A percentile compares a stretch with the other conserved stretches of the same genome.
Evolutionary conservation across 2,113 vertebrate species (phyloP).

Genomic region (Cottus gobio): DNA sequence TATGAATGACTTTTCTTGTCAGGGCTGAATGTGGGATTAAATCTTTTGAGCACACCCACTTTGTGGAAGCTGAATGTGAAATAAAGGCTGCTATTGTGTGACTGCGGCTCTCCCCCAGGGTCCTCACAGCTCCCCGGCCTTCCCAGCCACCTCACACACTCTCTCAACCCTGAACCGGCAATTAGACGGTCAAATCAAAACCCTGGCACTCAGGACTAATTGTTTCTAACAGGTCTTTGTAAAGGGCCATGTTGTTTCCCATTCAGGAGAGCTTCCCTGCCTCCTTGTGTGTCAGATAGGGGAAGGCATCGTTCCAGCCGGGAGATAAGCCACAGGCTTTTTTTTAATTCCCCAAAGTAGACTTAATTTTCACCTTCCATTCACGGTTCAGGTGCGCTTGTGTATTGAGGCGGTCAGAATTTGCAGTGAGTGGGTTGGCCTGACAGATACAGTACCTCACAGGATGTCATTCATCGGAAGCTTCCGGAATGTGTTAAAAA

Average conservation of each 20-base stretch:
- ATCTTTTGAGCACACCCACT: slow-evolving; percentile 79
- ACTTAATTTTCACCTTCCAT: slow-evolving; percentile 78
- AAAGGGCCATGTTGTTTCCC: slow-evolving; percentile 73
- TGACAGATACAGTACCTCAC: slow-evolving; percentile 70
- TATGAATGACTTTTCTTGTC: slow-evolving; percentile 79
- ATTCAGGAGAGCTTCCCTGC: slow-evolving; percentile 70
- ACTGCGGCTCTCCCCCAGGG: slow-evolving; percentile 52
- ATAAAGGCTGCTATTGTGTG: slow-evolving; percentile 82
- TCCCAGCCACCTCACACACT: slow-evolving; percentile 68
- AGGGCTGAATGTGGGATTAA: slow-evolving; percentile 82
- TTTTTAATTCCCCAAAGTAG: slow-evolving; percentile 72
- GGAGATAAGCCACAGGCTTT: slow-evolving; percentile 75
- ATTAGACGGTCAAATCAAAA: slow-evolving; percentile 77
- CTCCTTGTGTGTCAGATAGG: slow-evolving; percentile 77
- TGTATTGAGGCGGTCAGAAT: slow-evolving; percentile 73
- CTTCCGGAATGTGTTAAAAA: slow-evolving; percentile 63
- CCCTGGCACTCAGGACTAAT: slow-evolving; percentile 73
- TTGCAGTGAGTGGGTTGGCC: slow-evolving; percentile 60
- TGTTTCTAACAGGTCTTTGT: slow-evolving; percentile 80
- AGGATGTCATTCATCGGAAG: slow-evolving; percentile 70
- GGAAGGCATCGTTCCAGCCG: slow-evolving; percentile 72
- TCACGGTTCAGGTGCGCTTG: slow-evolving; percentile 77
- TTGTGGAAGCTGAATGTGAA: slow-evolving; percentile 80
- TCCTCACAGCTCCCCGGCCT: slow-evolving; percentile 45
- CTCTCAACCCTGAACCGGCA: slow-evolving; percentile 67